Evolutionary conservation across 2,888 invertebrate genomes (phyloP).

Genomic region (Nasonovia ribisnigri): DNA sequence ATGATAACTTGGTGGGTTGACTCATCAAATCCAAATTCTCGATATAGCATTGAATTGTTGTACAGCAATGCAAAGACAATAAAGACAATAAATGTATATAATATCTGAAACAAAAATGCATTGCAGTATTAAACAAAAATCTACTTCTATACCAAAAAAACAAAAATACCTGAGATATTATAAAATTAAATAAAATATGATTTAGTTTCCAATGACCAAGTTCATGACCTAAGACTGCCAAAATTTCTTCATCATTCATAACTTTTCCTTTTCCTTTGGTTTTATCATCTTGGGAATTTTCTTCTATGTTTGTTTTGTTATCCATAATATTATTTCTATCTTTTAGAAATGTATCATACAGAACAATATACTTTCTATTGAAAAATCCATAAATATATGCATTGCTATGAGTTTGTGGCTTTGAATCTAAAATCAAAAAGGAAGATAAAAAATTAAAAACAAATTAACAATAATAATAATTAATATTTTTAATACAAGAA

Average conservation of each 20-base stretch:
- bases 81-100: constrained; percentile 76
- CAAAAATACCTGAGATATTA: constrained; percentile 77
- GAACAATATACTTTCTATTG: constrained; percentile 96
- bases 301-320: constrained; percentile 71
- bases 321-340: constrained; percentile 74
- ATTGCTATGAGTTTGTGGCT: constrained; percentile 96
- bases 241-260: constrained; percentile 91
- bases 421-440: constrained; percentile 77
- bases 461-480: not conserved
- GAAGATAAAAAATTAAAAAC: not conserved
- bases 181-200: constrained; percentile 88
- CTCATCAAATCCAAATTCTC: constrained; percentile 87
- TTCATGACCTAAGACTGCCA: constrained; percentile 96
- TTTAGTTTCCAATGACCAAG: constrained; percentile 94
- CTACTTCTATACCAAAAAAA: not conserved
- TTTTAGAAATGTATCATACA: constrained; percentile 94
- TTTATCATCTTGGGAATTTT: constrained; percentile 69
- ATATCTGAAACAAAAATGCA: constrained; percentile 71
- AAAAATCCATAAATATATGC: constrained; percentile 98
- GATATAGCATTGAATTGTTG: constrained; percentile 80
- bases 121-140: not conserved
- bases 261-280: constrained; percentile 72
- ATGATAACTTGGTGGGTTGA: constrained; percentile 87
- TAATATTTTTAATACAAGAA: not conserved
- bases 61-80: constrained; percentile 76